phyloP scores from a whole-genome alignment of 2,113 vertebrate genomes.

The Ctenodactylus gundi region DNA sequence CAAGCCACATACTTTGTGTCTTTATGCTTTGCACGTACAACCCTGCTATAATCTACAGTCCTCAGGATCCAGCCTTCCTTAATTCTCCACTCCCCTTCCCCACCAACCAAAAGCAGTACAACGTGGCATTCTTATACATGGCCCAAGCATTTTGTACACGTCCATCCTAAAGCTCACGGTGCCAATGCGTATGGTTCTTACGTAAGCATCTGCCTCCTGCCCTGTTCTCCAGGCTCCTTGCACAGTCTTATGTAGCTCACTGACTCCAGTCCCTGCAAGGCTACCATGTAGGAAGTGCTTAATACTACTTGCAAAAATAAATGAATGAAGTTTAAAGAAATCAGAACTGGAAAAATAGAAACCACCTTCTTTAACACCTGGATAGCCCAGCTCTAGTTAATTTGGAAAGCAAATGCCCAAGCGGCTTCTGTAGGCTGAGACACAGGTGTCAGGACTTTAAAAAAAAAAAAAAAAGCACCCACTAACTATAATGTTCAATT shows the following conservation, averaged over 20 bases:
- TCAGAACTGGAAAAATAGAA: conserved; percentile 25
- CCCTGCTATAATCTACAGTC: neutral
- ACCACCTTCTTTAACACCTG: neutral
- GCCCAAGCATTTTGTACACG: neutral
- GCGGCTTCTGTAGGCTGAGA: neutral
- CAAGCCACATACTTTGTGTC: neutral
- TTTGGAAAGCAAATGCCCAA: conserved; percentile 27
- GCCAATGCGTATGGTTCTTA: neutral
- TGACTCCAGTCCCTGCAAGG: neutral
- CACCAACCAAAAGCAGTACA: neutral
- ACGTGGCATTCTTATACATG: neutral
- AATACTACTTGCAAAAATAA: neutral
- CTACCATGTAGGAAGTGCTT: neutral
- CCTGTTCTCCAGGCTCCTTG: neutral
- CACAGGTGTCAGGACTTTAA: neutral
- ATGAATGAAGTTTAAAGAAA: conserved; percentile 8
- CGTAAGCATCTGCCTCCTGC: neutral
- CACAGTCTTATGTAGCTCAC: neutral
- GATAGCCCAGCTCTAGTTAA: neutral
- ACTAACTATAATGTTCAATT: conserved; percentile 56
- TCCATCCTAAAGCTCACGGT: neutral
- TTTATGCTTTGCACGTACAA: neutral
- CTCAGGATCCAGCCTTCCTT: neutral
- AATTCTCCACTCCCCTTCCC: neutral
- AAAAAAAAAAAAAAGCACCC: neutral